Evolutionary conservation across 2,888 invertebrate species (phyloP).

Genomic region (Ceraclea dissimilis): DNA sequence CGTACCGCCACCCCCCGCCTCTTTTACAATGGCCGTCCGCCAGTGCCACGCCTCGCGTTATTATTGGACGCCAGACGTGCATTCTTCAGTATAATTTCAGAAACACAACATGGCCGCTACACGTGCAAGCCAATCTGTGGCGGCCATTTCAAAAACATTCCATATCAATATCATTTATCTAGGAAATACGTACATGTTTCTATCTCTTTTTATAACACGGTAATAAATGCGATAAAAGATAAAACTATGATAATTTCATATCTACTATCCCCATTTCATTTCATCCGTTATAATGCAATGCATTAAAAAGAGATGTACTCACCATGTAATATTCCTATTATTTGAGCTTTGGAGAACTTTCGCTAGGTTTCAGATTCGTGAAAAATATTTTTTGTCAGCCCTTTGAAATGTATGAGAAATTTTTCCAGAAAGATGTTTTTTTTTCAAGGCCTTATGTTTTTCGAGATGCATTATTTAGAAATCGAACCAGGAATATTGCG

Average conservation of each 20-base stretch:
- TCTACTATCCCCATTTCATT: background rate
- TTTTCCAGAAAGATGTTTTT: too few relatives aligned
- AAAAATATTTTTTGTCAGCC: too few relatives aligned
- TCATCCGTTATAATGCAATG: background rate
- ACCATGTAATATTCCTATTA: background rate
- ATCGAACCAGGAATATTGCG: too few relatives aligned
- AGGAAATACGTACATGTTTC: background rate
- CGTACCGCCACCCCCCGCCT: conserved; percentile 11
- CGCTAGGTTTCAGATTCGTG: background rate
- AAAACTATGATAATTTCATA: background rate
- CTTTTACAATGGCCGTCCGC: conserved; percentile 22
- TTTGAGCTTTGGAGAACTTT: background rate
- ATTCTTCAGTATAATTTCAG: conserved; percentile 19
- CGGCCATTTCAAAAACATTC: conserved; percentile 4
- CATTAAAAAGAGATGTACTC: background rate
- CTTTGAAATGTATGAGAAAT: too few relatives aligned
- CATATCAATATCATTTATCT: background rate
- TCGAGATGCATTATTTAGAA: too few relatives aligned
- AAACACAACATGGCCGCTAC: conserved; percentile 19
- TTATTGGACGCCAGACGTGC: conserved; percentile 16
- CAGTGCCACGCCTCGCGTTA: conserved; percentile 18
- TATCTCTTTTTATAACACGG: conserved; percentile 1
- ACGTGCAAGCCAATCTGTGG: conserved; percentile 7
- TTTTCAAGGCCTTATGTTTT: too few relatives aligned
- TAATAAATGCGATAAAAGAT: background rate